Evolutionary conservation across 2,113 vertebrate genomes (phyloP).

Genomic region (Notothenia rossii): DNA sequence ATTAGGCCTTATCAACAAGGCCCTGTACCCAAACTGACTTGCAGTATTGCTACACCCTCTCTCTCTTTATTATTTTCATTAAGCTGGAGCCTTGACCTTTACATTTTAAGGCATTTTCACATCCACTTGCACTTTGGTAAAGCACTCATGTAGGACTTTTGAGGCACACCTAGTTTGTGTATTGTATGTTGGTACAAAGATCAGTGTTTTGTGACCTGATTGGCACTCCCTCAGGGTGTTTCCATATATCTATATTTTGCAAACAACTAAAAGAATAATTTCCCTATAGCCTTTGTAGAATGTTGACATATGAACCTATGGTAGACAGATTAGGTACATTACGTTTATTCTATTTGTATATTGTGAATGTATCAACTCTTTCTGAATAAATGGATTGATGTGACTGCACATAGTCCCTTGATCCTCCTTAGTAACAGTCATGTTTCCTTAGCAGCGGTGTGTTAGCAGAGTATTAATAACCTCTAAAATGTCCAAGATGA

Average conservation of each 20-base stretch:
- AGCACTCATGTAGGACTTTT: background rate
- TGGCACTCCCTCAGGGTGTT: background rate
- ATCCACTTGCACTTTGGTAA: background rate
- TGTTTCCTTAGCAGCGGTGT: too few species aligned
- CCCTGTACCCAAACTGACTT: too few species aligned
- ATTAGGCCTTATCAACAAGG: too few species aligned
- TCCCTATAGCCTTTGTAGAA: background rate
- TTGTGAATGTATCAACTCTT: background rate
- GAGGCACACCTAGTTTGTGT: background rate
- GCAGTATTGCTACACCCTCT: too few species aligned
- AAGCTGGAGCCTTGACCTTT: background rate
- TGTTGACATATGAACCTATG: background rate
- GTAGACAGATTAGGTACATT: background rate
- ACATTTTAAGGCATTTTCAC: background rate
- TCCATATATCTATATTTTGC: background rate
- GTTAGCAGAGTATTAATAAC: too few species aligned
- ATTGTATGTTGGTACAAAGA: constrained; percentile 17
- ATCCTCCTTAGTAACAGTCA: too few species aligned
- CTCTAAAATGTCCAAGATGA: too few species aligned
- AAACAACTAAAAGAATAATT: background rate
- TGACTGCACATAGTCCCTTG: too few species aligned
- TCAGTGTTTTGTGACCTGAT: constrained; percentile 2
- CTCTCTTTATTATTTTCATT: background rate
- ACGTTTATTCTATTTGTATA: background rate
- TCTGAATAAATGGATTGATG: background rate